Base-by-base conservation (phyloP, 2,888 invertebrate species). In the Trichopria drosophilae region DNA sequence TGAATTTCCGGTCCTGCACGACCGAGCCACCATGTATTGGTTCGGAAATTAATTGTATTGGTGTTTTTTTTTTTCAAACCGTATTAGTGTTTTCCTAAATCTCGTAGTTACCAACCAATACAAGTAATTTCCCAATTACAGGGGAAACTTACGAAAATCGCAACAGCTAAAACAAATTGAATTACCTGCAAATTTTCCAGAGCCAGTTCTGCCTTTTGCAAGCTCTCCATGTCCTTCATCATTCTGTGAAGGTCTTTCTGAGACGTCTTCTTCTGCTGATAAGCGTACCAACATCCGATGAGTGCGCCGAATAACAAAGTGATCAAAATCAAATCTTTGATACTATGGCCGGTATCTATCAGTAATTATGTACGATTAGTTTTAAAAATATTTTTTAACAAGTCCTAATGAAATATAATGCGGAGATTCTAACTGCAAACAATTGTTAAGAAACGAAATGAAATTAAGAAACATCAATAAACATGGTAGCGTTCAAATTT, bases 141-240 rank as follows among this genome's bases (percentile, higher is more conserved):
- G n/a, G n/a, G n/a, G n/a, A n/a, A n/a, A n/a, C n/a, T n/a, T n/a
- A n/a, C n/a, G n/a, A n/a, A n/a, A n/a, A n/a, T n/a, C n/a, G n/a
- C n/a, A n/a, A n/a, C n/a, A n/a, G n/a, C n/a, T n/a, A n/a, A n/a
- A n/a, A n/a, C n/a, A n/a, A n/a, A n/a, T n/a, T n/a, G n/a, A 36
- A 23, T n/a, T 63, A 78, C 79, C 78, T 94, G 93, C 77, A 96
- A 82, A 69, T 90, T 87, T 68, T 87, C 86, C 26, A 96, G 78
- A 6, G 90, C 89, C 67, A 90, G 82, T 76, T 96, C 95, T 1
- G 95, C 95, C 68, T 87, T 88, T 65, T 92, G 87, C 58, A 94
- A 80, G 64, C 90, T 88, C 68, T 94, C 94, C 90, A 96, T 93
- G 65, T 96, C 93, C 59, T 87, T 85, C 73, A 94, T 87, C 93